A percentile compares a stretch with the other conserved stretches of the same genome.
Conservation (phyloP, 2,113 vertebrate genomes). For the Apus apus region DNA sequence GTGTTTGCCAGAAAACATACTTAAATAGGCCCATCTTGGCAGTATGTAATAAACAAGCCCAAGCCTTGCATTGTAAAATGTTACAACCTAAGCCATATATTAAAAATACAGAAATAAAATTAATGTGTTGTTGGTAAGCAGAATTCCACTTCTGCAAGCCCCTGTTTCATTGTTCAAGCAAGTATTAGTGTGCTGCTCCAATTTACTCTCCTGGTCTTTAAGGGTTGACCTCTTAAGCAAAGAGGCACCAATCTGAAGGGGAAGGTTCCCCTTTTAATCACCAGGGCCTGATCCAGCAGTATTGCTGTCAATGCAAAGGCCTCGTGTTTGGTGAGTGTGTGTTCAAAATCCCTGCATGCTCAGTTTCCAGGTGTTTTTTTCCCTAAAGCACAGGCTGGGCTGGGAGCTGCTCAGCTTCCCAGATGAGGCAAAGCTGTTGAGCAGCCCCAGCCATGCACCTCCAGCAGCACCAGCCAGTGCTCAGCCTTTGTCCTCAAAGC, state of each 20-base stretch:
- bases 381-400: not conserved
- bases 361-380: not conserved
- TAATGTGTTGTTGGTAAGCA: accelerated
- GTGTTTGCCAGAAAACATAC: not conserved
- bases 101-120: not conserved
- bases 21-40: not conserved
- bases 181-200: accelerated
- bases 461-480: not conserved
- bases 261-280: not conserved
- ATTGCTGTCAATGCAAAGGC: not conserved
- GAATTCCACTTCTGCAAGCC: not conserved
- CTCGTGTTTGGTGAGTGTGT: accelerated
- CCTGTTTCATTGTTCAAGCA: accelerated
- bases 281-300: not conserved
- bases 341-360: not conserved
- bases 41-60: not conserved
- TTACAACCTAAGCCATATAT: not conserved
- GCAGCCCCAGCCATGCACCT: not conserved
- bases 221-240: not conserved
- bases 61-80: not conserved
- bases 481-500: not conserved
- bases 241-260: not conserved
- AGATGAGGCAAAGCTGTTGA: not conserved
- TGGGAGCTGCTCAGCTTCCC: not conserved
- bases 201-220: not conserved